Percentiles rank a stretch among this genome's conserved stretches.
These are phyloP conservation scores for Tenthredo livida DNA, from an alignment of 2,888 invertebrate genomes.

Conservation along the genomic window DNA sequence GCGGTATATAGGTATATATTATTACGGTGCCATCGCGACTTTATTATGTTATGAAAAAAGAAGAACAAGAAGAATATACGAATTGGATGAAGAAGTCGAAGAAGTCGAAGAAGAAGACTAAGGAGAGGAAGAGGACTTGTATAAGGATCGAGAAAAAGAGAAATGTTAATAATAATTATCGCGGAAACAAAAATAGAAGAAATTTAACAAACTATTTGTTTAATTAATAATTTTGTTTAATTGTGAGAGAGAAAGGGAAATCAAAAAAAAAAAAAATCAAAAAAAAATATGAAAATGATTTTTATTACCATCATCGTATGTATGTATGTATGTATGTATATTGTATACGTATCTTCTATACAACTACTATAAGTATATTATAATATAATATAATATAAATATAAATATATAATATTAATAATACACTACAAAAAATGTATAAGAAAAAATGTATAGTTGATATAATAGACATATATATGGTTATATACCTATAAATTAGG, in stretches of 20 bases:
- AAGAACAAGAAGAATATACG: not conserved
- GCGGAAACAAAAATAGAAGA: not conserved
- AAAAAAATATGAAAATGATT: no score
- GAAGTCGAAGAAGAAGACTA: not conserved
- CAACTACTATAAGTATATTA: no score
- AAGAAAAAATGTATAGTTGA: conserved; percentile 25
- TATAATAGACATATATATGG: not conserved
- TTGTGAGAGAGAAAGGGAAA: not conserved
- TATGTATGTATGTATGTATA: not conserved
- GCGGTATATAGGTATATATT: not conserved
- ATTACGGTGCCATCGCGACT: not conserved
- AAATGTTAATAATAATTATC: not conserved
- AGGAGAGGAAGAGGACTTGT: not conserved
- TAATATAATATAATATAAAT: not conserved
- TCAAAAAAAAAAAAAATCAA: no score
- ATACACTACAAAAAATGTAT: not conserved
- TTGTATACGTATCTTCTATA: no score
- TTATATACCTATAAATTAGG: not conserved
- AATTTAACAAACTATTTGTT: not conserved
- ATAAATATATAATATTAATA: not conserved
- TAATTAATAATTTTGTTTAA: not conserved
- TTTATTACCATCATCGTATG: not conserved
- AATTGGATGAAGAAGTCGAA: not conserved
- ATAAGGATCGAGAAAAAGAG: not conserved
- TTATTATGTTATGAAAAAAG: not conserved